Percentiles rank a stretch among this genome's conserved stretches.
These are phyloP conservation scores for Strix uralensis DNA, from an alignment of 2,113 vertebrate genomes.

Conservation along the genomic window DNA sequence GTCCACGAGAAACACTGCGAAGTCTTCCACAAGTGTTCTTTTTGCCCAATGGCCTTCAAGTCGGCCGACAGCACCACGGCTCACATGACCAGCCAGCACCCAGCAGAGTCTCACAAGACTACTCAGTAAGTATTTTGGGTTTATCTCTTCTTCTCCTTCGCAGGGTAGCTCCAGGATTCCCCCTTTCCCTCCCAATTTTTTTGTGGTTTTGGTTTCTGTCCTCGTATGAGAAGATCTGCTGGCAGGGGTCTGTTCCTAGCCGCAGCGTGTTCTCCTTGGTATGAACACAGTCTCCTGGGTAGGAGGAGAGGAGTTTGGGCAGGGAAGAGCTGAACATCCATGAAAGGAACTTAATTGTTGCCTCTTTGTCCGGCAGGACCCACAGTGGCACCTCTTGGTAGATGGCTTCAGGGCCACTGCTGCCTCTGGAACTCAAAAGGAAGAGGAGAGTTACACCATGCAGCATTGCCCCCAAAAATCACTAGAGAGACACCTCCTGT, in stretches of 20 bases:
- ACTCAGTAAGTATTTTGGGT: slow-evolving; percentile 84
- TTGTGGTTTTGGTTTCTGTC: neutral
- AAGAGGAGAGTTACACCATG: neutral
- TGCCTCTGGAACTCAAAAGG: neutral
- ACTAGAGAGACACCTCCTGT: neutral
- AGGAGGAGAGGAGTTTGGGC: neutral
- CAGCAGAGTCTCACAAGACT: slow-evolving; percentile 70
- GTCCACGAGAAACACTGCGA: slow-evolving; percentile 93
- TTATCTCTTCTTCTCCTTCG: neutral
- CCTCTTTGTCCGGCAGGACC: neutral
- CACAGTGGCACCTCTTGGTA: neutral
- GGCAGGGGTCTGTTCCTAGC: neutral
- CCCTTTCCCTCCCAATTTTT: neutral
- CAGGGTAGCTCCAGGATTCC: neutral
- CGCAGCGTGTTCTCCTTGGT: neutral
- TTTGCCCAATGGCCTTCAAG: slow-evolving; percentile 94
- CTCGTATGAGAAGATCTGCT: neutral
- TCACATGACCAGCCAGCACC: slow-evolving; percentile 87
- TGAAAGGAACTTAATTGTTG: neutral
- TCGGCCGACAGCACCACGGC: slow-evolving; percentile 80
- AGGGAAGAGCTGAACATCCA: neutral
- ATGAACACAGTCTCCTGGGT: fast-evolving
- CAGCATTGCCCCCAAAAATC: neutral
- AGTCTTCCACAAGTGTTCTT: slow-evolving; percentile 91
- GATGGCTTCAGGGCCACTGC: neutral